Evolutionary conservation across 2,113 vertebrate genomes (phyloP).

Genomic region (Plecturocebus donacophilus): DNA sequence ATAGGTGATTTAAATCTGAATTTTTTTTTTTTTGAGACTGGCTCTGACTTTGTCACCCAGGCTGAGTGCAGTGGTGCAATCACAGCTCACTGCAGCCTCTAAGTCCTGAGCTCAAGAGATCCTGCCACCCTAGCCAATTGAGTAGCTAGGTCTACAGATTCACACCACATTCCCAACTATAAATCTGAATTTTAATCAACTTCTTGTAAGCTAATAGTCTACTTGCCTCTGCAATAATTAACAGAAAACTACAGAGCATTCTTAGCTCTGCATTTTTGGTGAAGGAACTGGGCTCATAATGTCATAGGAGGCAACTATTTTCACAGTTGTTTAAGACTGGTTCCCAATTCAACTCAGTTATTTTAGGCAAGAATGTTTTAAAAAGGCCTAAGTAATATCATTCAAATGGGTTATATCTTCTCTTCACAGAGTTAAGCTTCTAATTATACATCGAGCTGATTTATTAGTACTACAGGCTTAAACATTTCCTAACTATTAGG

Average conservation of each 20-base stretch:
- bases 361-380: constrained; percentile 71
- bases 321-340: constrained; percentile 71
- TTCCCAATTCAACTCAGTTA: constrained; percentile 71
- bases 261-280: constrained; percentile 6
- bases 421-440: constrained; percentile 74
- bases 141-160: too few relatives aligned
- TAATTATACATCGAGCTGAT: constrained; percentile 77
- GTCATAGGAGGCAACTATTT: constrained; percentile 63
- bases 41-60: too few relatives aligned
- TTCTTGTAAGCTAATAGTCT: not conserved
- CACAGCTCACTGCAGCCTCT: too few relatives aligned
- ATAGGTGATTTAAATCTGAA: not conserved
- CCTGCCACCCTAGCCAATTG: too few relatives aligned
- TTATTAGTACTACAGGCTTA: constrained; percentile 77
- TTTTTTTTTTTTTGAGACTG: too few relatives aligned
- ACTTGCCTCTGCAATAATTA: constrained; percentile 22
- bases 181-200: constrained; percentile 20
- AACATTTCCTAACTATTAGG: constrained; percentile 79
- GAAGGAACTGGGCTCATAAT: constrained; percentile 22
- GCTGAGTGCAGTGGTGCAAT: too few relatives aligned
- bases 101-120: too few relatives aligned
- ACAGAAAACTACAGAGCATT: constrained; percentile 7
- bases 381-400: constrained; percentile 75
- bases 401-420: constrained; percentile 77
- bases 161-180: too few relatives aligned